Percentiles rank a stretch among this genome's conserved stretches.
These are phyloP conservation scores for Leptinotarsa rubiginosa DNA, from an alignment of 2,888 invertebrate genomes.

Conservation along the genomic window DNA sequence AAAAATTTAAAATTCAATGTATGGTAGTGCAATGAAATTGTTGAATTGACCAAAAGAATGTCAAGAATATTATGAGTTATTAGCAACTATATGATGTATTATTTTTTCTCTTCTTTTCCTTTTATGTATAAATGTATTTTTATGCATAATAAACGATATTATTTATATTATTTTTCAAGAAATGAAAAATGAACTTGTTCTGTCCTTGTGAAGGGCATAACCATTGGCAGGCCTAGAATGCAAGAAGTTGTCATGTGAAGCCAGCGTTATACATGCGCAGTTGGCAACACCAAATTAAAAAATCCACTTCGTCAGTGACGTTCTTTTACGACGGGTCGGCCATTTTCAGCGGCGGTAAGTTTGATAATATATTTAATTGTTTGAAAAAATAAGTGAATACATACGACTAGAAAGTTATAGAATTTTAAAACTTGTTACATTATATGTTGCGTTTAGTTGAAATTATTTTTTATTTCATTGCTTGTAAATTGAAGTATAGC, in stretches of 20 bases:
- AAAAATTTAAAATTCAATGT: no score
- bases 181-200: no score
- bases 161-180: no score
- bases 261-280: slow-evolving; percentile 25
- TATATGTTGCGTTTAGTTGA: not conserved
- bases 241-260: not conserved
- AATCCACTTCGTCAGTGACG: slow-evolving; percentile 28
- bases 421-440: not conserved
- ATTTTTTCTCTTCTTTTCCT: no score
- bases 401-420: not conserved
- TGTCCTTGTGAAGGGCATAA: no score
- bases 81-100: no score
- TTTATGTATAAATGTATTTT: no score
- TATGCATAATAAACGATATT: no score
- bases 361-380: slow-evolving; percentile 19
- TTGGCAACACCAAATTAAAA: slow-evolving; percentile 25
- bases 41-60: no score
- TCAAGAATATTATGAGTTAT: no score
- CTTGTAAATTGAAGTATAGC: not conserved
- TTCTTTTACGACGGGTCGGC: slow-evolving; percentile 43
- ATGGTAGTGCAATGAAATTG: no score
- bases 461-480: not conserved
- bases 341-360: slow-evolving; percentile 42
- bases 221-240: no score
- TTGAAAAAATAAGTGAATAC: not conserved